phyloP scores from a whole-genome alignment of 2,888 invertebrate species.

The Elgonia sp. region DNA sequence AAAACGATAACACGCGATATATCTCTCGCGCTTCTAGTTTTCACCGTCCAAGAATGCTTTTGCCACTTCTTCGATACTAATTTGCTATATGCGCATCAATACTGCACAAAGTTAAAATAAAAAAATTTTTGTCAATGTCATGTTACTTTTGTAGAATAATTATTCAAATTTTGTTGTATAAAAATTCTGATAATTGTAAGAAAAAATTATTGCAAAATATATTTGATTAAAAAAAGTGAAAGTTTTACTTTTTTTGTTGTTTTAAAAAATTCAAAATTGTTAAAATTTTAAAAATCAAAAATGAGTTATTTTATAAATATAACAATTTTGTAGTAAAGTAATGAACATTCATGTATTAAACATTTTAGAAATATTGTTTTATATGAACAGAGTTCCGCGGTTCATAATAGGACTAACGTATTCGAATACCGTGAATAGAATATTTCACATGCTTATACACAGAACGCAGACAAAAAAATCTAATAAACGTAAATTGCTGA shows the following conservation, averaged over 20 bases:
- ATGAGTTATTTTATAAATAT: too few species aligned
- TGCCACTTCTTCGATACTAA: constrained; percentile 47
- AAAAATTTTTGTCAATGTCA: too few species aligned
- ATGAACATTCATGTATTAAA: not conserved
- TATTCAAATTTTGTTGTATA: too few species aligned
- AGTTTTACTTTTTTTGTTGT: too few species aligned
- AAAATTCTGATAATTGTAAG: too few species aligned
- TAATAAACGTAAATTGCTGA: constrained; percentile 48
- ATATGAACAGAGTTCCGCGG: not conserved
- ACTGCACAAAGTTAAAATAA: too few species aligned
- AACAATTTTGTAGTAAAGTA: not conserved
- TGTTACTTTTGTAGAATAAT: too few species aligned
- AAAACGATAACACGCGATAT: constrained; percentile 63
- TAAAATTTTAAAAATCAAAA: too few species aligned
- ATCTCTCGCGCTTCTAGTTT: constrained; percentile 46
- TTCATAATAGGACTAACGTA: constrained; percentile 13
- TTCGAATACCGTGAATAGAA: constrained; percentile 29
- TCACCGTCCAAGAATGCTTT: constrained; percentile 44
- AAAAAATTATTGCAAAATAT: too few species aligned
- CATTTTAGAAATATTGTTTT: not conserved
- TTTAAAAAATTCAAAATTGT: too few species aligned
- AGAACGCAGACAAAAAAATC: constrained; percentile 33
- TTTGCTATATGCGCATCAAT: too few species aligned
- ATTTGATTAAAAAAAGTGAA: too few species aligned
- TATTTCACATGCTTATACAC: constrained; percentile 34